Evolutionary conservation across 2,888 invertebrate genomes (phyloP).

Genomic region (Apodemia mormo): DNA sequence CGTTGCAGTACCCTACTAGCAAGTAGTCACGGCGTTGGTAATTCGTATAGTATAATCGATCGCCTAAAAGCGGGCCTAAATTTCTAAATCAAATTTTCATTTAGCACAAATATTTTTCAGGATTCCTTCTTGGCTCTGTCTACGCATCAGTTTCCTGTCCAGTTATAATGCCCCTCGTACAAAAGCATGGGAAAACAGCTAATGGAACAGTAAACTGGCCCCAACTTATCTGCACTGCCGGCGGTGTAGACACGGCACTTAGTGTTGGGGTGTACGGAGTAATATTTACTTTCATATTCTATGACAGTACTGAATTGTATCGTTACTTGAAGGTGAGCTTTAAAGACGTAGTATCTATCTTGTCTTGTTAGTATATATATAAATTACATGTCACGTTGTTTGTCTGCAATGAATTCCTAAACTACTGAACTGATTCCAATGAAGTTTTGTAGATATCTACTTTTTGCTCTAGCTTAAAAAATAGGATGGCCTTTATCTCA

Average conservation of each 20-base stretch:
- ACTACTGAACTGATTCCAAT: too few species aligned
- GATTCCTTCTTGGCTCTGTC: constrained; percentile 61
- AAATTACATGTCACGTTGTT: too few species aligned
- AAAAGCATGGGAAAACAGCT: constrained; percentile 45
- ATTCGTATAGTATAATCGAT: too few species aligned
- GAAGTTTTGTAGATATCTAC: too few species aligned
- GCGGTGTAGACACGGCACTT: constrained; percentile 66
- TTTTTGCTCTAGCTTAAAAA: too few species aligned
- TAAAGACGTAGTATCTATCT: background rate
- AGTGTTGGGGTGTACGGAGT: constrained; percentile 71
- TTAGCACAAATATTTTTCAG: constrained; percentile 40
- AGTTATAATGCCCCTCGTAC: constrained; percentile 63
- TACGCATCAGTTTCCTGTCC: constrained; percentile 70
- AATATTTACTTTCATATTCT: constrained; percentile 59
- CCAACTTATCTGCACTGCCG: constrained; percentile 64
- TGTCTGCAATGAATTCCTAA: too few species aligned
- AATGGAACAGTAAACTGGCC: constrained; percentile 58
- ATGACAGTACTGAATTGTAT: constrained; percentile 52
- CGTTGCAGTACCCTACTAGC: too few species aligned
- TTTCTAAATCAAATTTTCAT: background rate
- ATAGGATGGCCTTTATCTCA: too few species aligned
- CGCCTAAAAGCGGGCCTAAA: too few species aligned
- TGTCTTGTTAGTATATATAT: too few species aligned
- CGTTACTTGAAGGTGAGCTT: constrained; percentile 58
- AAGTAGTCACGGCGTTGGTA: too few species aligned